Base-by-base conservation (phyloP, 2,797 vertebrate genomes). In the Pyrocephalus nanus region DNA sequence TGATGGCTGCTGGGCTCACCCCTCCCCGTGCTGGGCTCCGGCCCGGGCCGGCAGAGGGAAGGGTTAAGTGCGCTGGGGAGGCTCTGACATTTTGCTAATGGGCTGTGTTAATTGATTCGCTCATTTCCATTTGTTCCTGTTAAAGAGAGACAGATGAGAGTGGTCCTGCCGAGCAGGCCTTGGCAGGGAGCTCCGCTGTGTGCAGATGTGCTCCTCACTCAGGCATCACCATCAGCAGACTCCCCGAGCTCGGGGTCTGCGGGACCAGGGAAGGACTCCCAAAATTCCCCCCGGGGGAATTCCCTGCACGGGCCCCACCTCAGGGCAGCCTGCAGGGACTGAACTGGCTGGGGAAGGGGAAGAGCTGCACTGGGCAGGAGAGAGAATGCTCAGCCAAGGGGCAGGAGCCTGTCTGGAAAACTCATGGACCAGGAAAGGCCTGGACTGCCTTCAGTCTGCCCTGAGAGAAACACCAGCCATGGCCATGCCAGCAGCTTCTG, bases 91-190 rank as follows among this genome's bases (percentile, higher is more conserved):
- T 97, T 98, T 96, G 97, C 97, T 98, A 98, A 98, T 97, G 96
- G 95, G 96, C 96, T 97, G 96, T 97, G 97, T 98, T 98, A 98
- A 98, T 98, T 98, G 98, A 98, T 98, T 98, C 97, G 30, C 97
- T 98, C 97, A 98, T 98, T 98, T 97, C 97, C 97, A 98, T 98
- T 98, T 98, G 97, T 97, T 98, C 97, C 97, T 97, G 97, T 97
- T 98, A 98, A 98, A 98, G 98, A 97, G 97, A 98, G 97, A 98
- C 98, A 98, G 97, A 98, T 98, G 98, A 98, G 97, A 97, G 97
- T 96, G 97, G 98, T 97, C 97, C 98, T 97, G 98, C 98, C 95
- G 98, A 79, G 98, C 97, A 94, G 92, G 53, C 27, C 97, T 98
- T 98, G 98, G 98, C 98, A 98, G 97, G 97, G 96, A 97, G 96